Evolutionary conservation across 2,113 vertebrate genomes (phyloP).

Genomic region (Petromus typicus): DNA sequence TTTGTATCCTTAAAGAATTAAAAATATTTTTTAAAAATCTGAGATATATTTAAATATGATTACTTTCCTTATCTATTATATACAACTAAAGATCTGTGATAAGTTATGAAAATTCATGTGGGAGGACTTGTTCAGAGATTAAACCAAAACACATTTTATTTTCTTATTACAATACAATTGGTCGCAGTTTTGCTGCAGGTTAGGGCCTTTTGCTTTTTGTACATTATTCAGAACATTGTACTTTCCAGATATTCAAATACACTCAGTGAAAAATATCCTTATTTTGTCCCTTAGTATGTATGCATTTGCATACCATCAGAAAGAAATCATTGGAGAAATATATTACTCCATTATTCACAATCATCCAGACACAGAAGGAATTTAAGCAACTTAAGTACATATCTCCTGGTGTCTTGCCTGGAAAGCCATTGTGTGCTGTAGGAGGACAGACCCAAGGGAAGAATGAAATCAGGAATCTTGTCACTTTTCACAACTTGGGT

Average conservation of each 20-base stretch:
- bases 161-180: too few relatives aligned
- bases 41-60: neutral
- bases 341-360: neutral
- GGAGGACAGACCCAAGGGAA: too few relatives aligned
- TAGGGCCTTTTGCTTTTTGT: neutral
- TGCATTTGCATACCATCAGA: neutral
- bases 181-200: neutral
- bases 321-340: neutral
- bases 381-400: too few relatives aligned
- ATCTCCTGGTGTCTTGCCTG: neutral
- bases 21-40: neutral
- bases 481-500: too few relatives aligned
- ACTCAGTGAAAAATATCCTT: neutral
- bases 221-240: neutral
- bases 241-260: neutral
- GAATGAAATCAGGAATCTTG: neutral
- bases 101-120: neutral
- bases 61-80: neutral
- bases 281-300: neutral
- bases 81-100: neutral
- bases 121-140: neutral
- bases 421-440: neutral
- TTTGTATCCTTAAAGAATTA: neutral
- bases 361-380: neutral
- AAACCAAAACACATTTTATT: neutral